Evolutionary conservation across 1,140 invertebrate genomes (phyloP), one percentile per base, ranked within the genome.

Genomic region (Ips nitidus): DNA sequence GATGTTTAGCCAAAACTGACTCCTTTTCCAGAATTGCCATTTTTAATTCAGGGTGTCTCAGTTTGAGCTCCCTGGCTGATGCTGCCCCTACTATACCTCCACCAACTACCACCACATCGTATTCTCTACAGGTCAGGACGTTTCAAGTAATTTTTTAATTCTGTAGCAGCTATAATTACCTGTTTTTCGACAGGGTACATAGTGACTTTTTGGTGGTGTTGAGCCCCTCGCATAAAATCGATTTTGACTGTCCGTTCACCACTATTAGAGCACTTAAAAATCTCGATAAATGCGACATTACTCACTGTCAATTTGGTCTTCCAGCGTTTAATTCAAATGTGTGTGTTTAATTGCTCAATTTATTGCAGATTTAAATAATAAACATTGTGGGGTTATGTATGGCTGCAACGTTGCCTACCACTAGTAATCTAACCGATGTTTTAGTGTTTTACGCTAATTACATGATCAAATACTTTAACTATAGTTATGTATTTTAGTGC

Each of bases 81-180:
- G 97, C 96, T 60, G 92, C 87, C 5, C 98, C 98, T 52, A 99
- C 91, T 74, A 99, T 99, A 6, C 98, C 98, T 59, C 97, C 97
- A 4, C 98, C 98, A 70, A 99, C 93, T 62, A 99, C 88, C 36
- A 93, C 90, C 52, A 99, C 80, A 83, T 99, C 67, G 47, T 62
- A 69, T 63, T 69, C 67, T 50, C 67, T 69, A 56, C 55, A 69
- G 60, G 43, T 8, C 45, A 52, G 4, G 39, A 3, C 4, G n/a
- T 37, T 36, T 2, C n/a, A 47, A 36, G n/a, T 36, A 36, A 38
- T 43, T 45, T 4, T 47, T 61, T 55, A 37, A 37, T 2, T 36
- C 37, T 55, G 37, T 37, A 36, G 8, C 37, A 55, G 8, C 37
- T 55, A 37, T 37, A 55, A 36, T 55, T 55, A 55, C 37, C 37